Evolutionary conservation across 2,797 vertebrate species (phyloP).

Genomic region (Hemitrygon akajei): DNA sequence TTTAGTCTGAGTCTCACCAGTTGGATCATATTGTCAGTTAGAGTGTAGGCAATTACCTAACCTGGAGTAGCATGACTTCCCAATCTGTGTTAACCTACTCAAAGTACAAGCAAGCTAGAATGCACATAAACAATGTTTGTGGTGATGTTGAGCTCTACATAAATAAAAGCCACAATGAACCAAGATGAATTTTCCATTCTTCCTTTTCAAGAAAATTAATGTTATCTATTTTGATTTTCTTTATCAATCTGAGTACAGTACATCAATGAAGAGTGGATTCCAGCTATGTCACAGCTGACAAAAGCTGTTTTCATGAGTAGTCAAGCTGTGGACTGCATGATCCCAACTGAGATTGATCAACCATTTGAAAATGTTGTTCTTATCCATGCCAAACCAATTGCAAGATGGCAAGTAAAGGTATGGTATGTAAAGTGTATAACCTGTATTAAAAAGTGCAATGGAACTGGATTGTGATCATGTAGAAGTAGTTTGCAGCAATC

Average conservation of each 20-base stretch:
- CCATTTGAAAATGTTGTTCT: conserved; percentile 47
- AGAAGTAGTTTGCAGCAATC: conserved; percentile 35
- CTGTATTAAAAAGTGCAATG: background rate
- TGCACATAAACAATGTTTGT: background rate
- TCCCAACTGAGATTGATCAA: conserved; percentile 56
- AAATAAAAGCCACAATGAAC: background rate
- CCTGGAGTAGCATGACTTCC: background rate
- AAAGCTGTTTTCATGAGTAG: conserved; percentile 62
- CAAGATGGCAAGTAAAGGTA: conserved; percentile 83
- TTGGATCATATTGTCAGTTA: background rate
- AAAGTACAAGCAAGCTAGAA: background rate
- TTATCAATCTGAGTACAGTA: conserved; percentile 54
- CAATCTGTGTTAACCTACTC: background rate
- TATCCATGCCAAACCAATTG: conserved; percentile 55
- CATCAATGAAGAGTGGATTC: conserved; percentile 60
- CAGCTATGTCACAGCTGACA: conserved; percentile 57
- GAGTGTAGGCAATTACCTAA: background rate
- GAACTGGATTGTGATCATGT: background rate
- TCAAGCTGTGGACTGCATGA: conserved; percentile 64
- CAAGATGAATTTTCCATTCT: background rate
- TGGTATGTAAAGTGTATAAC: conserved; percentile 38
- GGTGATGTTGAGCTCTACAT: background rate
- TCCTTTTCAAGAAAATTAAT: background rate
- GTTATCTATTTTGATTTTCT: conserved; percentile 24
- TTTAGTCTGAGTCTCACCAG: background rate